phyloP scores from a whole-genome alignment of 2,113 vertebrate species.

The Archocentrus centrarchus region DNA sequence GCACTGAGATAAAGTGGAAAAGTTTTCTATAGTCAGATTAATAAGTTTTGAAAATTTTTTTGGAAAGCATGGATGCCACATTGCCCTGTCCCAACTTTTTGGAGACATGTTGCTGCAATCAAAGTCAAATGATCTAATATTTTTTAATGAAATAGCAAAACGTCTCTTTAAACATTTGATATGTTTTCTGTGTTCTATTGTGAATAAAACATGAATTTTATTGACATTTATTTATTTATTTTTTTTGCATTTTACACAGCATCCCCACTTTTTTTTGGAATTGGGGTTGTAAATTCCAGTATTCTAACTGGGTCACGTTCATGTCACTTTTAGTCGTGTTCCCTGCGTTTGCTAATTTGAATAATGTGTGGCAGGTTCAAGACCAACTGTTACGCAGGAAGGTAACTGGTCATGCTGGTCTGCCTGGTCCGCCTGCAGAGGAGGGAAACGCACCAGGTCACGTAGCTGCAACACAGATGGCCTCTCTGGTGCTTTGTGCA shows the following conservation, averaged over 20 bases:
- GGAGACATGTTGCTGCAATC: not conserved
- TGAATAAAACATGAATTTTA: not conserved
- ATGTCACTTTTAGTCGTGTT: not conserved
- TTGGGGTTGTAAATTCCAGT: not conserved
- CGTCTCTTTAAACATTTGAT: not conserved
- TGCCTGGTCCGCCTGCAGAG: slow-evolving; percentile 73
- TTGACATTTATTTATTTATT: too few relatives aligned
- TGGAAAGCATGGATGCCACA: not conserved
- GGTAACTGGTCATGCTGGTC: slow-evolving; percentile 87
- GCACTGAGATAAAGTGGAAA: not conserved
- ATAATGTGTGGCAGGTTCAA: slow-evolving; percentile 21
- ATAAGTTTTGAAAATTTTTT: not conserved
- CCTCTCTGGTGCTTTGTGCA: slow-evolving; percentile 69
- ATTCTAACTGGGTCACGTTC: not conserved
- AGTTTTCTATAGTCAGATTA: not conserved
- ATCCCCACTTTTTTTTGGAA: not conserved
- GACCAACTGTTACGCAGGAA: slow-evolving; percentile 48
- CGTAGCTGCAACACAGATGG: slow-evolving; percentile 77
- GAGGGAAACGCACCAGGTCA: slow-evolving; percentile 66
- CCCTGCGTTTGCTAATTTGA: not conserved
- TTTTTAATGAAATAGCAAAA: not conserved
- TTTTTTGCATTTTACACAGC: not conserved
- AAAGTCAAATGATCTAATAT: not conserved
- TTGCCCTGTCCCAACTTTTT: not conserved
- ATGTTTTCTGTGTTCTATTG: not conserved